A percentile compares a stretch with the other conserved stretches of the same genome.
Conservation (phyloP, 2,797 vertebrate species). For the Crossoptilon crossoptilon region DNA sequence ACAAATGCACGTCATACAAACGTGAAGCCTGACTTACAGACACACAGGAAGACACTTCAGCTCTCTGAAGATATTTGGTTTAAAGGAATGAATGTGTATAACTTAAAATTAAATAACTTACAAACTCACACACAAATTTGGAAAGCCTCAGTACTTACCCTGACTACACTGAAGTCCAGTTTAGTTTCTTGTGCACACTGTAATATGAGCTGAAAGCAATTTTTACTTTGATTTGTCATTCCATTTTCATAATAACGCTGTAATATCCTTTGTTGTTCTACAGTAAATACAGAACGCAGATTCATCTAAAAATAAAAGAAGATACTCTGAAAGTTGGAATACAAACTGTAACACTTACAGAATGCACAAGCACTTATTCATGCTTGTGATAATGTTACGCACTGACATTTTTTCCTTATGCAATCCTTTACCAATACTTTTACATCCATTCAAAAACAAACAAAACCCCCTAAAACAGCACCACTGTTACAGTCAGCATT, state of each 20-base stretch:
- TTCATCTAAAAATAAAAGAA: conserved; percentile 94
- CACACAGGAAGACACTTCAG: conserved; percentile 39
- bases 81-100: conserved; percentile 58
- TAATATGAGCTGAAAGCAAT: conserved; percentile 99
- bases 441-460: no score
- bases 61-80: conserved; percentile 24
- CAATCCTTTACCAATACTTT: background rate
- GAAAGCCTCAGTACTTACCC: conserved; percentile 88
- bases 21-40: conserved; percentile 13
- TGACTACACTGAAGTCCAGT: conserved; percentile 98
- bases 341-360: conserved; percentile 54
- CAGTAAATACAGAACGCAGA: conserved; percentile 97
- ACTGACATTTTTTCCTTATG: background rate
- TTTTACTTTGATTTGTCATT: conserved; percentile 99
- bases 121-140: conserved; percentile 6
- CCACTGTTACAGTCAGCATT: no score
- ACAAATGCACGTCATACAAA: conserved; percentile 25
- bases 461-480: no score
- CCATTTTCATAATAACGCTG: conserved; percentile 99
- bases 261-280: conserved; percentile 96
- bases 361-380: conserved; percentile 52
- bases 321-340: conserved; percentile 79
- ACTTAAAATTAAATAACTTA: background rate
- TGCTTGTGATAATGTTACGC: background rate
- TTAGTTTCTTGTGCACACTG: conserved; percentile 99